phyloP scores from a whole-genome alignment of 2,888 invertebrate species.

The Apeira syringaria region DNA sequence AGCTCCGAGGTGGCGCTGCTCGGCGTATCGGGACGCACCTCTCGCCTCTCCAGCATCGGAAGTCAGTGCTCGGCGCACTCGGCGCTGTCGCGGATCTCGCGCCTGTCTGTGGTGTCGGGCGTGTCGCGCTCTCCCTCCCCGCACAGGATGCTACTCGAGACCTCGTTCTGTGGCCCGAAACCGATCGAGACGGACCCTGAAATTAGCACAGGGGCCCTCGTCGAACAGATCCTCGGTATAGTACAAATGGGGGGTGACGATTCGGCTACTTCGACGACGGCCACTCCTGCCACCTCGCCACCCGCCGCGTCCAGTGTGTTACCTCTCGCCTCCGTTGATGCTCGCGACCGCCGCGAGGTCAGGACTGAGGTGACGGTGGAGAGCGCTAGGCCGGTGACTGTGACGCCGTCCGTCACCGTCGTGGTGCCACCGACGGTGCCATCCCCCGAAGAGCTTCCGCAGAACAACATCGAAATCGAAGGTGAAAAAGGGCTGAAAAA shows the following conservation, averaged over 20 bases:
- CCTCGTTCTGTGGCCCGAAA: constrained; percentile 95
- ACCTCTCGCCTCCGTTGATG: constrained; percentile 40
- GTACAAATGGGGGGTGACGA: constrained; percentile 46
- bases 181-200: constrained; percentile 84
- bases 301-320: constrained; percentile 7
- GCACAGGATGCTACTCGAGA: constrained; percentile 95
- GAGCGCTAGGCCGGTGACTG: constrained; percentile 32
- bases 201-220: constrained; percentile 72
- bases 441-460: constrained; percentile 12
- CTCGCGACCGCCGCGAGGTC: constrained; percentile 62
- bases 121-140: constrained; percentile 92
- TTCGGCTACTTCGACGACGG: constrained; percentile 20
- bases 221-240: constrained; percentile 69
- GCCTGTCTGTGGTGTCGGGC: constrained; percentile 76
- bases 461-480: constrained; percentile 45
- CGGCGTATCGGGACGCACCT: constrained; percentile 90
- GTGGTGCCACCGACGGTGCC: constrained; percentile 2
- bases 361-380: constrained; percentile 68
- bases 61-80: constrained; percentile 88
- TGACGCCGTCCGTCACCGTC: constrained; percentile 13
- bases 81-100: constrained; percentile 60
- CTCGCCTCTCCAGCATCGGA: constrained; percentile 89
- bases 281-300: constrained; percentile 40
- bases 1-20: constrained; percentile 91
- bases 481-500: constrained; percentile 57